phyloP scores from a whole-genome alignment of 2,888 invertebrate species.

The Argynnis bischoffii region DNA sequence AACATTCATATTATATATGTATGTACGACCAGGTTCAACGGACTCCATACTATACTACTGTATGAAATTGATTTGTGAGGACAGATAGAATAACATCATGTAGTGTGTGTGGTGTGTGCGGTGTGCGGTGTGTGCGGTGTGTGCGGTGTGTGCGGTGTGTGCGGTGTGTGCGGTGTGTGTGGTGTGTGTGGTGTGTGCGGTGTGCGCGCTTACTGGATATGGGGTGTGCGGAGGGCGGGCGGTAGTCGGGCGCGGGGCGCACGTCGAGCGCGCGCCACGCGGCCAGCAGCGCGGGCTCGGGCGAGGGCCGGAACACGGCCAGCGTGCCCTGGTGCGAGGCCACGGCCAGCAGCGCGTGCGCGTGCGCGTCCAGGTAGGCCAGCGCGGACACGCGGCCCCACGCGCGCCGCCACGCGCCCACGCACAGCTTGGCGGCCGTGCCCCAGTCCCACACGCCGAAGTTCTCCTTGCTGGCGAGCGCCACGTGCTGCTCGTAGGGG shows the following conservation, averaged over 20 bases:
- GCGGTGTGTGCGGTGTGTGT: too few relatives aligned
- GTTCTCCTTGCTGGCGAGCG: slow-evolving; percentile 92
- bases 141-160: too few relatives aligned
- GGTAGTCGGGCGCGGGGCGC: slow-evolving; percentile 65
- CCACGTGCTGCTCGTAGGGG: slow-evolving; percentile 94
- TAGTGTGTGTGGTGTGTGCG: slow-evolving; percentile 45
- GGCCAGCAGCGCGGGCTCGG: slow-evolving; percentile 80
- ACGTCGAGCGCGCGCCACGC: slow-evolving; percentile 93
- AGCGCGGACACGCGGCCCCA: slow-evolving; percentile 89
- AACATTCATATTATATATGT: too few relatives aligned
- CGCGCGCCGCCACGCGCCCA: slow-evolving; percentile 80
- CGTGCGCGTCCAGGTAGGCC: slow-evolving; percentile 94
- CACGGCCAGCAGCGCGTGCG: slow-evolving; percentile 87
- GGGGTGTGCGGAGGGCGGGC: slow-evolving; percentile 73
- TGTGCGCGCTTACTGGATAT: slow-evolving; percentile 64
- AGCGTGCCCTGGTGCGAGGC: slow-evolving; percentile 91
- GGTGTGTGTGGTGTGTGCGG: slow-evolving; percentile 18
- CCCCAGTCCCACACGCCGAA: slow-evolving; percentile 94
- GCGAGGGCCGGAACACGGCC: slow-evolving; percentile 82
- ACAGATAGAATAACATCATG: too few relatives aligned
- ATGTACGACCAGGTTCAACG: too few relatives aligned
- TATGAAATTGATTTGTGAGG: too few relatives aligned
- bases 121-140: too few relatives aligned
- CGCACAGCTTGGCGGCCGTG: slow-evolving; percentile 86
- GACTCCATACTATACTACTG: too few relatives aligned